Evolutionary conservation across 2,113 vertebrate genomes (phyloP).

Genomic region (Chlamydotis undulata): DNA sequence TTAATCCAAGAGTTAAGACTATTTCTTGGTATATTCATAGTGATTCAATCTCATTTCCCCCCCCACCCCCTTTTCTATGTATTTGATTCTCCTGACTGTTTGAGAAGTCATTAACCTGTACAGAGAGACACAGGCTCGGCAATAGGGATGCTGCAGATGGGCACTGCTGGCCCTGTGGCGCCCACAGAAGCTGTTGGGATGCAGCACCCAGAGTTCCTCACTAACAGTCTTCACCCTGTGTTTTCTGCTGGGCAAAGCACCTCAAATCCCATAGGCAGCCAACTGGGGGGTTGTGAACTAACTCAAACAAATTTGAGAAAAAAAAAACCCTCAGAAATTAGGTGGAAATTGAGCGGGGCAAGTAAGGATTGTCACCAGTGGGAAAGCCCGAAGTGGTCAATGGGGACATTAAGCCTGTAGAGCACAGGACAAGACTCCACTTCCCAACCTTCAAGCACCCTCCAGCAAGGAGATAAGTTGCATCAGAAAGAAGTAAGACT

Average conservation of each 20-base stretch:
- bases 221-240: not conserved
- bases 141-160: not conserved
- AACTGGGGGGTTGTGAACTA: not conserved
- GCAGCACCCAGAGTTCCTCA: not conserved
- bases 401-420: rapidly evolving
- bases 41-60: not conserved
- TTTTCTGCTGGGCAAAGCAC: not conserved
- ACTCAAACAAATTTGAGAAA: not conserved
- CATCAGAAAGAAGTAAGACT: not conserved
- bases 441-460: not conserved
- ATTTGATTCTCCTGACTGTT: not conserved
- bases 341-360: not conserved
- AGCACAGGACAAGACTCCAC: not conserved
- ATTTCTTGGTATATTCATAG: not conserved
- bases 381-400: not conserved
- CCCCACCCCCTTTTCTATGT: not conserved
- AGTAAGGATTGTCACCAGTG: not conserved
- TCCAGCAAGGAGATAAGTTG: not conserved
- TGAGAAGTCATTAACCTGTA: not conserved
- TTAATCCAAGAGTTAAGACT: not conserved
- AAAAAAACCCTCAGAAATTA: not conserved
- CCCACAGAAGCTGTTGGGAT: not conserved
- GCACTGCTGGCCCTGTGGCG: rapidly evolving
- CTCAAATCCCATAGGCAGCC: not conserved
- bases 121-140: not conserved